Evolutionary conservation across 2,888 invertebrate species (phyloP).

Genomic region (Caenorhabditis imperialis): DNA sequence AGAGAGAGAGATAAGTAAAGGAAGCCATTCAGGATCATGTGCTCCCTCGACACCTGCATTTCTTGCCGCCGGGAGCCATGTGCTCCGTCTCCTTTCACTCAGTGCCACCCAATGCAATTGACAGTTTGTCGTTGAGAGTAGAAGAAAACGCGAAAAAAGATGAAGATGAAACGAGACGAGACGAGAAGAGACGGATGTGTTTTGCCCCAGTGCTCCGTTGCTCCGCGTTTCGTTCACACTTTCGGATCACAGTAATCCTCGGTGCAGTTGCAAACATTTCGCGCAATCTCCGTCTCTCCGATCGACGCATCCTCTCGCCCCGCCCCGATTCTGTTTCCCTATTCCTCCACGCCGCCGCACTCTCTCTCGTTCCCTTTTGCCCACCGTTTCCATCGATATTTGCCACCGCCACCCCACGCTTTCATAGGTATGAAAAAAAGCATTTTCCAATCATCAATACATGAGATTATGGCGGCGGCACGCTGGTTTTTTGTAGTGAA

Average conservation of each 20-base stretch:
- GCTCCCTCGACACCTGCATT: too few species aligned
- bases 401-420: conserved; percentile 13
- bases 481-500: conserved; percentile 23
- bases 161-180: conserved; percentile 23
- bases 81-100: not conserved
- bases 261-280: conserved; percentile 17
- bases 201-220: conserved; percentile 14
- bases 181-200: conserved; percentile 38
- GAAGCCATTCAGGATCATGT: conserved; percentile 15
- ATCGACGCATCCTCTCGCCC: conserved; percentile 9
- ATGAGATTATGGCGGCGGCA: conserved; percentile 20
- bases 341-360: conserved; percentile 2
- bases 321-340: not conserved
- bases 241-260: conserved; percentile 37
- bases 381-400: conserved; percentile 3
- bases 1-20: conserved; percentile 1
- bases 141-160: too few species aligned
- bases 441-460: conserved; percentile 17
- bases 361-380: not conserved
- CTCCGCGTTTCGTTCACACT: conserved; percentile 4
- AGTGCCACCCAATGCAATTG: conserved; percentile 35
- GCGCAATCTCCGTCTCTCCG: conserved; percentile 1
- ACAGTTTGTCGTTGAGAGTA: conserved; percentile 41
- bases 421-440: conserved; percentile 26
- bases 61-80: too few species aligned